Percentiles rank a stretch among this genome's conserved stretches.
Evolutionary conservation across 2,797 vertebrate genomes (phyloP).

Genomic region (Myripristis murdjan): DNA sequence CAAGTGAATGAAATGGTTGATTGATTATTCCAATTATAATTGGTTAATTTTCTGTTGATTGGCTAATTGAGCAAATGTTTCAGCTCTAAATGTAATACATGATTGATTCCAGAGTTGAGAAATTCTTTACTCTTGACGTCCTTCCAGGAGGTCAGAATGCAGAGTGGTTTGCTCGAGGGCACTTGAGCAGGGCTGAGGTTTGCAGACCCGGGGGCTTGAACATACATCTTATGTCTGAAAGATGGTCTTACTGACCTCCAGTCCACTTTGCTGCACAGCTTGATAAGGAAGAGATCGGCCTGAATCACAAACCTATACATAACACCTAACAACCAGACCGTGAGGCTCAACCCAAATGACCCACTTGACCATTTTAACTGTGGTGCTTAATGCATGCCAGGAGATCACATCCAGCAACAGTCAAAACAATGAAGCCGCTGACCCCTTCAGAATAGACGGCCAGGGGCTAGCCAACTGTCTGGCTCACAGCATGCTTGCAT

Average conservation of each 20-base stretch:
- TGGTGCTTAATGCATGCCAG: background rate
- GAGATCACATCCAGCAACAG: background rate
- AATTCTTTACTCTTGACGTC: too few relatives aligned
- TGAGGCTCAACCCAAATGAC: too few relatives aligned
- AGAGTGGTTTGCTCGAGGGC: background rate
- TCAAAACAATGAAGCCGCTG: too few relatives aligned
- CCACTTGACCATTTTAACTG: background rate
- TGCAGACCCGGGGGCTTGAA: slow-evolving; percentile 9
- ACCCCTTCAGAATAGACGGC: too few relatives aligned
- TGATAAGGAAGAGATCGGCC: background rate
- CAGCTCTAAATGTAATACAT: too few relatives aligned
- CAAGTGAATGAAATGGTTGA: too few relatives aligned
- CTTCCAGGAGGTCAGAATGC: background rate
- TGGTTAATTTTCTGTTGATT: too few relatives aligned
- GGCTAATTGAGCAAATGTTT: too few relatives aligned
- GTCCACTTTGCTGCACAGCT: background rate
- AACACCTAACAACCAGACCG: background rate
- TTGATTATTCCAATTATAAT: too few relatives aligned
- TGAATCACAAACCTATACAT: background rate
- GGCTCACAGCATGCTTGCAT: background rate
- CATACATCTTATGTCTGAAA: background rate
- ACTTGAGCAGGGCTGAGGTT: background rate
- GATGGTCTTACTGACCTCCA: background rate
- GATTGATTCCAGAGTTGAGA: too few relatives aligned
- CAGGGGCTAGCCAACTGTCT: background rate